Base-by-base conservation (phyloP, 1,140 invertebrate genomes). In the Bombus ignitus region DNA sequence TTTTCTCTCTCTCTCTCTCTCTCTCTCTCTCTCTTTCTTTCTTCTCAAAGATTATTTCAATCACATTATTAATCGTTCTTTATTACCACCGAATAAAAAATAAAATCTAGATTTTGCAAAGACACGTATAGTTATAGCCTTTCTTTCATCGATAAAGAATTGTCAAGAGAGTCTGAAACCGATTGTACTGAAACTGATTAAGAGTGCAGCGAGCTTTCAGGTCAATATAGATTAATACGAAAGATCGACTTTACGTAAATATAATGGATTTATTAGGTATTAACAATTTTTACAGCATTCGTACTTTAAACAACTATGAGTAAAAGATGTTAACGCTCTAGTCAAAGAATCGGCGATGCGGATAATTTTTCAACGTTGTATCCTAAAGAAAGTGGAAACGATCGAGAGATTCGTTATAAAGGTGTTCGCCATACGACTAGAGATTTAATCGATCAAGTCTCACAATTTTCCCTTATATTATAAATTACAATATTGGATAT, bases 201-300 rank as follows among this genome's bases (percentile, higher is more conserved):
- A 53, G 47, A 6, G 47, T 22, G 1, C 18, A 53, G 15, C 18
- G 47, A 8, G 5, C 18, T 53, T 22, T 53, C 18, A 53, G 12
- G n/a, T 62, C n/a, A 13, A 13, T 13, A 13, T 13, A 53, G 18
- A 62, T n/a, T n/a, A 4, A 62, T n/a, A n/a, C 1, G 13, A 13
- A n/a, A 62, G 28, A n/a, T n/a, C 68, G 22, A 72, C 2, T 65
- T 81, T 91, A 91, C 85, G 87, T 92, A 93, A 91, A 93, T 93
- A 92, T 93, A 93, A 94, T 94, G 93, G 93, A 94, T 92, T 92
- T 92, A 92, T 92, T 94, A 37, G 86, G 79, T 91, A 93, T 94
- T 93, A 94, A 94, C 93, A 94, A 92, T 91, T 93, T 92, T 92
- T 93, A 91, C 92, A 92, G 88, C 88, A 89, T 91, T 91, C 88